Conservation (phyloP, 2,797 vertebrate species). For the Buphagus erythrorhynchus region DNA sequence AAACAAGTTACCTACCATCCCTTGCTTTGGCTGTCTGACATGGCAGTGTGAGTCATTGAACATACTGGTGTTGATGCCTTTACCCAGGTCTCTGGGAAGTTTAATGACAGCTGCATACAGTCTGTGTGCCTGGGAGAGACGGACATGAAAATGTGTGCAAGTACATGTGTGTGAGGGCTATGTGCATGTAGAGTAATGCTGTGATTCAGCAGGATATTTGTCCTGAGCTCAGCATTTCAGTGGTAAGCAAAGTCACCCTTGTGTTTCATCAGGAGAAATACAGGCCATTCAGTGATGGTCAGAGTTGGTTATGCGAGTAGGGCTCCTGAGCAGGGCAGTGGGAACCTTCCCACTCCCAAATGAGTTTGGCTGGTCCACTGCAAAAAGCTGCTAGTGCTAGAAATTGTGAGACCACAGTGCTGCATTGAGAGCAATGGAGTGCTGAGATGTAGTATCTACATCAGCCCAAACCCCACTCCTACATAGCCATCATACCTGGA, state of each 20-base stretch:
- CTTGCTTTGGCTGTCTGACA: not conserved
- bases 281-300: not conserved
- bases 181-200: not conserved
- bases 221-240: not conserved
- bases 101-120: not conserved
- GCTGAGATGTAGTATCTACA: not conserved
- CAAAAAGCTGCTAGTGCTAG: not conserved
- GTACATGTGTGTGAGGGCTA: not conserved
- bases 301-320: not conserved
- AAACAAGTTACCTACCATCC: not conserved
- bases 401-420: not conserved
- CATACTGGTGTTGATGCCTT: not conserved
- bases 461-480: not conserved
- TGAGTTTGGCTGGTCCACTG: not conserved
- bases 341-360: not conserved
- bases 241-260: not conserved
- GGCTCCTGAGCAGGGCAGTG: not conserved
- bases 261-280: not conserved
- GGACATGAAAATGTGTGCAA: not conserved
- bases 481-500: conserved; percentile 82
- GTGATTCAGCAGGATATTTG: not conserved
- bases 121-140: not conserved
- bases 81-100: not conserved
- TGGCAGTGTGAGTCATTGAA: not conserved
- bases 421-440: not conserved